A percentile compares a stretch with the other conserved stretches of the same genome.
Evolutionary conservation across 35 echinoderm and acorn worm species (phyloP).

Genomic region (Holothuria glaberrima): DNA sequence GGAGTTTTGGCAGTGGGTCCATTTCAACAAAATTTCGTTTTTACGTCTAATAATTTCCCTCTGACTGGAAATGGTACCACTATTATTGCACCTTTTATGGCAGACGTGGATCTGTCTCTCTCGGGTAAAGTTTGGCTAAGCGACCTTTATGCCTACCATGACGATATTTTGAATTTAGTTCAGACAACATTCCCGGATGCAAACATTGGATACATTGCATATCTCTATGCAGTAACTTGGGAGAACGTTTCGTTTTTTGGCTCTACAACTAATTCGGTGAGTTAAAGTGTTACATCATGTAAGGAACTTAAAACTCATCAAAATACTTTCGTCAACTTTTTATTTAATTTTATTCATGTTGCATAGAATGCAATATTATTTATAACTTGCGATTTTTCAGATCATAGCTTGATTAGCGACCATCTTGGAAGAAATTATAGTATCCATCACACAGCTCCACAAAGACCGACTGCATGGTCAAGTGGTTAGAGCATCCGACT

Average conservation of each 20-base stretch:
- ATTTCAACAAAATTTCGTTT: not conserved
- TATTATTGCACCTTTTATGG: conserved; percentile 21
- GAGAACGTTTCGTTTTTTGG: not conserved
- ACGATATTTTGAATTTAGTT: not conserved
- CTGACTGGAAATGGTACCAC: conserved; percentile 5
- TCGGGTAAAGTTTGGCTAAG: not conserved
- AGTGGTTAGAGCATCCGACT: too few species aligned
- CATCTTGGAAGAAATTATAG: too few species aligned
- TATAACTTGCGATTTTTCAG: too few species aligned
- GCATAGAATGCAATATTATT: too few species aligned
- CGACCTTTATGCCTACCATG: not conserved
- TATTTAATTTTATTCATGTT: too few species aligned
- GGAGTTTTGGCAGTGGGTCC: not conserved
- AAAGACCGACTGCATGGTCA: too few species aligned
- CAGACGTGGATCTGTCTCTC: conserved; percentile 31
- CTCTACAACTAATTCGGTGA: too few species aligned
- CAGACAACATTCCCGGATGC: conserved; percentile 6
- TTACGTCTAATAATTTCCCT: not conserved
- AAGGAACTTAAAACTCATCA: too few species aligned
- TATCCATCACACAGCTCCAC: too few species aligned
- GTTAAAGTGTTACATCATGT: too few species aligned
- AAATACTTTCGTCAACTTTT: too few species aligned
- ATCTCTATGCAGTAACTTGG: not conserved
- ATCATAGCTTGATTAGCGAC: too few species aligned
- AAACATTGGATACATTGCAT: not conserved